Percentiles rank a stretch among this genome's conserved stretches.
Conservation (phyloP, 2,888 invertebrate genomes). For the Netelia virgata region DNA sequence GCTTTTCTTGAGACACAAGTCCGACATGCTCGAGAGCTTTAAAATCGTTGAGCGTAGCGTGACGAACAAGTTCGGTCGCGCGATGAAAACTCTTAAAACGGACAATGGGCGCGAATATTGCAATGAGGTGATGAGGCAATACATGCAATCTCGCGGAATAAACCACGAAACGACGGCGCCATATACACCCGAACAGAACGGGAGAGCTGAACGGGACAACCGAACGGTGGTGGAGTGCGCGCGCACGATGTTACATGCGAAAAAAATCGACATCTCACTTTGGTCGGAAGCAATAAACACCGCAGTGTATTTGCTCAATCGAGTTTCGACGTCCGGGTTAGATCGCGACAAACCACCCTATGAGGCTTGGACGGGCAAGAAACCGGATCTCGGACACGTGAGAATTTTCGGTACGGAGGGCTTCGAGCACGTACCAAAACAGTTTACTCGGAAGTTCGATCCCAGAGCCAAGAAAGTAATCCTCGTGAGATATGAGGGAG, state of each 20-base stretch:
- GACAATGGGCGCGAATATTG: constrained; percentile 52
- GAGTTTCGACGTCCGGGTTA: constrained; percentile 15
- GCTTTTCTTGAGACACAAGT: constrained; percentile 43
- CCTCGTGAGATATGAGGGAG: constrained; percentile 57
- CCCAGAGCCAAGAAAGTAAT: constrained; percentile 68
- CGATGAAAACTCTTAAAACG: constrained; percentile 29
- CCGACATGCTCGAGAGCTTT: constrained; percentile 29
- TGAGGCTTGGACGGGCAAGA: constrained; percentile 52
- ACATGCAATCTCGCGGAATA: constrained; percentile 54
- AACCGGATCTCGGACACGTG: constrained; percentile 66
- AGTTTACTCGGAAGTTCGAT: constrained; percentile 68
- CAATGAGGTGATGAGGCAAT: constrained; percentile 17
- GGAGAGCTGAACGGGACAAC: constrained; percentile 68
- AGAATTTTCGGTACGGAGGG: constrained; percentile 64
- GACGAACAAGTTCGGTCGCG: constrained; percentile 23
- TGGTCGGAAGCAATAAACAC: constrained; percentile 57
- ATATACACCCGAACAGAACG: constrained; percentile 69
- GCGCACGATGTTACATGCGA: constrained; percentile 66
- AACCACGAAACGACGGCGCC: constrained; percentile 62
- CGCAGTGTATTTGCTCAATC: constrained; percentile 49
- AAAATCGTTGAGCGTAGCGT: neutral
- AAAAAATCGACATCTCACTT: constrained; percentile 21
- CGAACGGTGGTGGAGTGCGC: constrained; percentile 69
- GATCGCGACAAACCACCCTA: constrained; percentile 44
- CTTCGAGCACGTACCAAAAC: constrained; percentile 67